Conservation (phyloP, 2,888 invertebrate genomes). For the Pristionchus exspectatus region DNA sequence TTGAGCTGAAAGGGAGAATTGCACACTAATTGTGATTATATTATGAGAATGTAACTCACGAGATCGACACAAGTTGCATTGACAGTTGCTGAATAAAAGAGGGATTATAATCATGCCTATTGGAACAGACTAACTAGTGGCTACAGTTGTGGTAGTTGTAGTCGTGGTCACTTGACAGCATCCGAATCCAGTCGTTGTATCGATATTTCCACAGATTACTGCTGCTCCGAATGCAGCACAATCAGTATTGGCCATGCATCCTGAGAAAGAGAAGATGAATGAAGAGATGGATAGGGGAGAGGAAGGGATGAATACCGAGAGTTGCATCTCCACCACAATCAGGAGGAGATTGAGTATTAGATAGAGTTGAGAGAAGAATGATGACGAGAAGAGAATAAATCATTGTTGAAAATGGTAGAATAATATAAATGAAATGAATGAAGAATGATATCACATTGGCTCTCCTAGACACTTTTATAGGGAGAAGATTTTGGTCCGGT, state of each 20-base stretch:
- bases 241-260: neutral
- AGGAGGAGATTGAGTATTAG: slow-evolving; percentile 3
- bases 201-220: neutral
- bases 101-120: neutral
- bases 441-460: neutral
- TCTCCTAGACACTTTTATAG: neutral
- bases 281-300: neutral
- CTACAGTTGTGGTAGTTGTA: slow-evolving; percentile 9
- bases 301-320: neutral
- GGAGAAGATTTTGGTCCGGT: neutral
- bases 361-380: slow-evolving; percentile 21
- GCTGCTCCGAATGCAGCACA: neutral
- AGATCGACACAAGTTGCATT: slow-evolving; percentile 29
- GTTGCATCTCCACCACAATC: slow-evolving; percentile 28
- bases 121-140: neutral
- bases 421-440: neutral
- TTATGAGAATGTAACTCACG: neutral
- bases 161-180: neutral
- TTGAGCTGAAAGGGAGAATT: neutral
- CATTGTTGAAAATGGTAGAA: neutral
- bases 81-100: neutral
- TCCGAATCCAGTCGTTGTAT: neutral
- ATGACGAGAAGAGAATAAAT: neutral
- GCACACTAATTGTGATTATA: neutral
- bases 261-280: neutral